These are phyloP conservation scores for Petrocephalus schoutedeni DNA, from an alignment of 2,797 vertebrate species.

Conservation along the genomic window DNA sequence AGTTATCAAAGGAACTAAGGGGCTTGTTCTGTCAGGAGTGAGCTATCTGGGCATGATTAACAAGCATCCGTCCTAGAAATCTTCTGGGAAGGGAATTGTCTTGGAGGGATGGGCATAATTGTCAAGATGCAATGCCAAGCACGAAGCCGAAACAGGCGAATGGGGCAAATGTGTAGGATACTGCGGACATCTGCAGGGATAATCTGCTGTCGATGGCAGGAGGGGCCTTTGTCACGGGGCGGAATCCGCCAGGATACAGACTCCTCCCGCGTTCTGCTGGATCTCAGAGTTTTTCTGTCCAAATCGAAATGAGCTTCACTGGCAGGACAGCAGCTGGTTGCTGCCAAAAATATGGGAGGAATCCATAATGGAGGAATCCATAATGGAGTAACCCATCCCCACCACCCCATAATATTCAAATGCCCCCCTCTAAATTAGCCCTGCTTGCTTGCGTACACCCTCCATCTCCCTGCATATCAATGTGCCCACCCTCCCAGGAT, in stretches of 20 bases:
- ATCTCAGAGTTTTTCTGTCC: neutral
- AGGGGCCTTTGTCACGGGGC: neutral
- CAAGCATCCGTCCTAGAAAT: neutral
- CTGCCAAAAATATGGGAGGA: neutral
- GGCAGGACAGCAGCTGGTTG: neutral
- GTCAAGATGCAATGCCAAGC: neutral
- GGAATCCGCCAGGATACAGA: neutral
- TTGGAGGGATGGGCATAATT: neutral
- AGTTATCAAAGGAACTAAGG: conserved; percentile 17
- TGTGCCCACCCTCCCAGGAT: neutral
- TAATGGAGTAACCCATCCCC: neutral
- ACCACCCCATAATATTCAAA: neutral
- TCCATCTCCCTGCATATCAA: neutral
- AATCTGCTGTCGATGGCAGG: neutral
- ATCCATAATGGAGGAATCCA: neutral
- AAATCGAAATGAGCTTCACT: neutral
- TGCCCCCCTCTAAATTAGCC: neutral
- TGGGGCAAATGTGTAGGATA: neutral
- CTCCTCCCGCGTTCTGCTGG: neutral
- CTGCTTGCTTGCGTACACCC: neutral
- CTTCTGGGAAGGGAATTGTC: neutral
- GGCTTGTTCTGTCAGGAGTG: neutral
- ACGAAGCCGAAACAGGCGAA: neutral
- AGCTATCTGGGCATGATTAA: neutral
- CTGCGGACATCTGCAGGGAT: neutral